Base-by-base conservation (phyloP, 1,140 invertebrate genomes). In the Sycophaga agraensis region DNA sequence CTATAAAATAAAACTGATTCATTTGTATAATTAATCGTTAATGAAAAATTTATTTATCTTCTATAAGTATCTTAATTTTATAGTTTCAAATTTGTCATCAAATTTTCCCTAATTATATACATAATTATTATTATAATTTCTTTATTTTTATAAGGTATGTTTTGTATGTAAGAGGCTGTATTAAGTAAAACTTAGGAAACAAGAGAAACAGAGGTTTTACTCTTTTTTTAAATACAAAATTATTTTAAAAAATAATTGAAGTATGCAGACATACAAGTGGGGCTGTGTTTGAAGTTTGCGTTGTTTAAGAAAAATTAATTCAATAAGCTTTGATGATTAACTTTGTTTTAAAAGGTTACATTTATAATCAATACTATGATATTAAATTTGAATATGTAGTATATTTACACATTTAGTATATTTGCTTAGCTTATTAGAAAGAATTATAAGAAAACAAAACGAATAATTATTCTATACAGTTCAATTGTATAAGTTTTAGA, bases 171-270 rank as follows among this genome's bases (percentile, higher is more conserved):
- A 62, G 43, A 62, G 53, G 50, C 42, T 62, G 43, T 55, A 62
- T 62, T 16, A 48, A 55, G 11, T 56, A 62, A 5, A 28, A 62
- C 21, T 53, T 45, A 48, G 17, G n/a, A n/a, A n/a, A n/a, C 43
- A 40, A 54, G 14, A 42, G 16, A 50, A 42, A n/a, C n/a, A n/a
- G n/a, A n/a, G 40, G 51, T 16, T 12, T 53, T 54, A 37, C 2
- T 39, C 34, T 22, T 55, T 53, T 54, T 34, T 40, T 21, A 43
- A 40, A 35, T 31, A 49, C 2, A 48, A 48, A 48, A 28, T 9
- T 48, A 60, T 46, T 59, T 12, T 59, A n/a, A 31, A 51, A 53
- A 53, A 53, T 43, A 45, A 53, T 45, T 28, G 21, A 39, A 59
- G 16, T 49, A 39, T 24, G 28, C 43, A 49, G 7, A 49, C n/a